phyloP scores from a whole-genome alignment of 1,140 invertebrate genomes.

The Drosophila seguyi region DNA sequence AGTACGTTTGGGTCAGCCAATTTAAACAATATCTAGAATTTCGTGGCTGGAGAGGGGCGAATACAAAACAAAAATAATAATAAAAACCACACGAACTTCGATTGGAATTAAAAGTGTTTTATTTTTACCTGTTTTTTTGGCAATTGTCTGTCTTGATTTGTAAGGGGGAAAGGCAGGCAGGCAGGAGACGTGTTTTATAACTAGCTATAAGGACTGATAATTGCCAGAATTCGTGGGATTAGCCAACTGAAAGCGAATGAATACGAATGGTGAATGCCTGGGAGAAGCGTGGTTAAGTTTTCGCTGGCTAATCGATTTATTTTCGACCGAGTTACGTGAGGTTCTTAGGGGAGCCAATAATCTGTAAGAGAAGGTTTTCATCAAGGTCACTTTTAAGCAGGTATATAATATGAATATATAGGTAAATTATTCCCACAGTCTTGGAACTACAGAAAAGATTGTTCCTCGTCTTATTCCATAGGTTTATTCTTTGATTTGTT shows the following conservation, averaged over 20 bases:
- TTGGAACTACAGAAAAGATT: background rate
- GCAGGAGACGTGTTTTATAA: slow-evolving; percentile 28
- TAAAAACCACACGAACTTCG: slow-evolving; percentile 61
- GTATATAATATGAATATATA: background rate
- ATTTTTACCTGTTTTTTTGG: slow-evolving; percentile 7
- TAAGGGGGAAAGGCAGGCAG: background rate
- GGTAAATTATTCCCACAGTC: slow-evolving; percentile 1
- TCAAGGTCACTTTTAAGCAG: slow-evolving; percentile 17
- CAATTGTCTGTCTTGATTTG: slow-evolving; percentile 53
- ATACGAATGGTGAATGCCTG: background rate
- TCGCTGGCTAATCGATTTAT: slow-evolving; percentile 24
- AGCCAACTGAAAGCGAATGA: slow-evolving; percentile 36
- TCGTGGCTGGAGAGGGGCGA: slow-evolving; percentile 18
- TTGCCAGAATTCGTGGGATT: slow-evolving; percentile 38
- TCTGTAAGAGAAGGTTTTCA: slow-evolving; percentile 15
- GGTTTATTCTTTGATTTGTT: background rate
- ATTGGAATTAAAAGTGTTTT: slow-evolving; percentile 40
- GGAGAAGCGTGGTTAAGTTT: slow-evolving; percentile 43
- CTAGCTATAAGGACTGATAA: slow-evolving; percentile 43
- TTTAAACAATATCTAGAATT: slow-evolving; percentile 74
- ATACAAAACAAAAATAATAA: slow-evolving; percentile 23
- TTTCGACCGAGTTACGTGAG: slow-evolving; percentile 35
- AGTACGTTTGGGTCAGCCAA: slow-evolving; percentile 58
- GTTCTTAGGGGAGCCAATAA: background rate
- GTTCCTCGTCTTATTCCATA: background rate